Evolutionary conservation across 2,113 vertebrate species (phyloP), one percentile per base, ranked within the genome.

Genomic region (Callipepla californica): DNA sequence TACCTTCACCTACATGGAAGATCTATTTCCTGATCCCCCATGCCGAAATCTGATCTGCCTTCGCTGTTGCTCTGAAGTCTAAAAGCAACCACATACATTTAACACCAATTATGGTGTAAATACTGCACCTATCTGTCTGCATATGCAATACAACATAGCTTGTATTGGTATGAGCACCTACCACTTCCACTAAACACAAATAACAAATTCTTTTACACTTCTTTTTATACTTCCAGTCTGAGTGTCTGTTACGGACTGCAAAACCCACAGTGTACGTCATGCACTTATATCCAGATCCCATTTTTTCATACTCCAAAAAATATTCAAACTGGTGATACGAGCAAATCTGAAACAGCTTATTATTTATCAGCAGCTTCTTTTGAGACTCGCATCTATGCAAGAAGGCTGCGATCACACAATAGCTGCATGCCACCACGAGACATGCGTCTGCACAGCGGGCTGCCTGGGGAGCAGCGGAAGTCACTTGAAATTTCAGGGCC

Each of bases 401-500:
- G 81, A 77, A 74, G 53, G 10, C 17, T 47, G 57, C 18, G 63
- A 21, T 50, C 51, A 7, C 66, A 78, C 79, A 51, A 51, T 65
- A 85, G 85, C 77, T 74, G 75, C 81, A 62, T 5, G 25, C 36
- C 44, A 30, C 16, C 13, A 25, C 30, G 75, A 72, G 53, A 66
- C 28, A 47, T 0, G 48, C 48, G 79, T 87, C 91, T 87, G 82
- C 20, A 68, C 45, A 74, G 1, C 73, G 44, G 58, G 80, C 68
- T 91, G 73, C 47, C 79, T 70, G 6, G 4, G 61, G 26, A 73
- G 68, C 83, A 82, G 85, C n/a, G 80, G 68, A 95, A 95, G 80
- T 85, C 85, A 69, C 66, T 93, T 80, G 21, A 53, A n/a, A 87
- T 95, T 68, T 90, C 88, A 90, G 79, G 69, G 59, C 32, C 91